Evolutionary conservation across 2,888 invertebrate species (phyloP), one percentile per base, ranked within the genome.

Genomic region (Asteroscopus sphinx): DNA sequence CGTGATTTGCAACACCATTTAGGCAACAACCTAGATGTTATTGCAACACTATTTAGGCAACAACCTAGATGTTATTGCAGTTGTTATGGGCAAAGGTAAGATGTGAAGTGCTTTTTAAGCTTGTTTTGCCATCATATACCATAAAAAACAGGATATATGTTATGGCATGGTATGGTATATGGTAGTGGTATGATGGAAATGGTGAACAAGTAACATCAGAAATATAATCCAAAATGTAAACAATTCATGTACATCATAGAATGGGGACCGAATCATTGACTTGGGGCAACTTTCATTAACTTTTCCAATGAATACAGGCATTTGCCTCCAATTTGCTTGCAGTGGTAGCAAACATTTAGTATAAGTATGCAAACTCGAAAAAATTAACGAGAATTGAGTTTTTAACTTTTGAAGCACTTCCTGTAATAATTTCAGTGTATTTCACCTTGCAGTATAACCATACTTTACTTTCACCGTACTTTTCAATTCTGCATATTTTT

Each of bases 201-300:
- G 0, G 6, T 21, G 21, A 21, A 21, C 21, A 21, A 21, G 3
- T 21, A 28, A n/a, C 16, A 42, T 25, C 13, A n/a, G 13, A 15
- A 37, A 16, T 33, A 45, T 35, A 72, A 71, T 61, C 70, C 65
- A 69, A 74, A 77, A 73, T 56, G 73, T 77, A 68, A 76, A 73
- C 73, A 78, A 74, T 76, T 77, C 71, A 61, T 58, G 60, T 73
- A 68, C 63, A 57, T 77, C 75, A 73, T 69, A 70, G 72, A 73
- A 77, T 74, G 75, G 79, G 84, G 85, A 78, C 77, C 72, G 69
- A 83, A 84, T 85, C 82, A 86, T 83, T 82, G 79, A 85, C 84
- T 87, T 82, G 74, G 89, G 92, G 88, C 74, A 84, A 89, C 83
- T 90, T 92, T 92, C 92, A 93, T 93, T 92, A 93, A 91, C 89